phyloP scores from a whole-genome alignment of 2,888 invertebrate genomes.

The Cephus runcator region DNA sequence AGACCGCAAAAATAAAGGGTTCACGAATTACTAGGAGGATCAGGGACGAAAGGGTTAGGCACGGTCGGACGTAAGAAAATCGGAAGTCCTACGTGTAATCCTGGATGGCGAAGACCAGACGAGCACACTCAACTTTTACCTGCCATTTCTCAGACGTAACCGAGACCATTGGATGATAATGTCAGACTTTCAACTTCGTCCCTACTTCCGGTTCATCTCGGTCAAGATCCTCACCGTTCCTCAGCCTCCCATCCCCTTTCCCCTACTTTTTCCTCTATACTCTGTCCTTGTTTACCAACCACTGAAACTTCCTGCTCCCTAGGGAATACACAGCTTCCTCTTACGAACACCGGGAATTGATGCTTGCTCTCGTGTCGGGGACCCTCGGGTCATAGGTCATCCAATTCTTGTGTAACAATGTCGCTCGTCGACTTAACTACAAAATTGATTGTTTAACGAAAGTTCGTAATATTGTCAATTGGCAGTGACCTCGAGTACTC shows the following conservation, averaged over 20 bases:
- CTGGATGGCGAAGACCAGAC: not conserved
- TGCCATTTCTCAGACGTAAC: not conserved
- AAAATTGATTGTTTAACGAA: no score
- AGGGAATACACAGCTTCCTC: no score
- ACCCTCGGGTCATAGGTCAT: no score
- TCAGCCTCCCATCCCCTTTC: not conserved
- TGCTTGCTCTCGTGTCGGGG: no score
- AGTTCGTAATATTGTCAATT: no score
- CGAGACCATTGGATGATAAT: slow-evolving; percentile 30
- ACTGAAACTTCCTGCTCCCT: slow-evolving; percentile 18
- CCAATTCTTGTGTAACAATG: no score
- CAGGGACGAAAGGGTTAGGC: not conserved
- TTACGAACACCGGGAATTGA: no score
- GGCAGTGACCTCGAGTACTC: no score
- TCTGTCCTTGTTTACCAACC: slow-evolving; percentile 19
- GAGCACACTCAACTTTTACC: not conserved
- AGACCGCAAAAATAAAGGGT: not conserved
- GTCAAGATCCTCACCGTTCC: no score
- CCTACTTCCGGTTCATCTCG: no score
- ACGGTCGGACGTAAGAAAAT: no score
- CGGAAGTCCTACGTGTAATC: not conserved
- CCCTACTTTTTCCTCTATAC: not conserved
- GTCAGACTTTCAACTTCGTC: not conserved
- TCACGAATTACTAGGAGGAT: not conserved
- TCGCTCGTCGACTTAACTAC: no score